Conservation (phyloP, 2,797 vertebrate genomes). For the Amblyraja radiata region DNA sequence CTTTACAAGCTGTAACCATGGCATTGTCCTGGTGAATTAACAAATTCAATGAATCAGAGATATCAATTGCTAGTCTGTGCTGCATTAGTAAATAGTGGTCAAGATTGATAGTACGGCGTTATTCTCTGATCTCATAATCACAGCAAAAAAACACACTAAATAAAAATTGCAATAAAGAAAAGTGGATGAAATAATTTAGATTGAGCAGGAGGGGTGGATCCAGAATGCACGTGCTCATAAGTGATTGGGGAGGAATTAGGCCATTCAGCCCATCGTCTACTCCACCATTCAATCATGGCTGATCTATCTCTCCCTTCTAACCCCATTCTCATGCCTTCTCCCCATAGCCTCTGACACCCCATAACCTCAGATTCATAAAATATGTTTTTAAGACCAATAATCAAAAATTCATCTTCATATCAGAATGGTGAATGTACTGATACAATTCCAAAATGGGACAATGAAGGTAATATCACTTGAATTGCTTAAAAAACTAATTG, state of each 20-base stretch:
- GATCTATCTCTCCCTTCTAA: too few relatives aligned
- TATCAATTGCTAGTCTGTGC: neutral
- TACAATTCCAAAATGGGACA: neutral
- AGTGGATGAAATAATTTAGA: neutral
- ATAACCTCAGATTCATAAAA: neutral
- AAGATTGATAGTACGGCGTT: neutral
- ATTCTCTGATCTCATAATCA: neutral
- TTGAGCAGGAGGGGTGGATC: neutral
- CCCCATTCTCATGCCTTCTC: too few relatives aligned
- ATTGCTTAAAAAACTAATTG: neutral
- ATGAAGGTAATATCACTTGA: neutral
- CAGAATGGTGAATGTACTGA: neutral
- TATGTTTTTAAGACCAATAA: neutral
- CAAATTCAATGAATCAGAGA: neutral
- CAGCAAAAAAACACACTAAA: neutral
- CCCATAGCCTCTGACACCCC: too few relatives aligned
- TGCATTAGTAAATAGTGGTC: neutral
- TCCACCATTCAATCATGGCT: too few relatives aligned
- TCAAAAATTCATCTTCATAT: neutral
- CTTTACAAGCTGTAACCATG: neutral
- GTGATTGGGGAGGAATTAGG: too few relatives aligned
- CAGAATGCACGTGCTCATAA: neutral
- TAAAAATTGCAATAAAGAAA: neutral
- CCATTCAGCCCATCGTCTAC: too few relatives aligned
- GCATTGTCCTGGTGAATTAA: neutral